These are phyloP conservation scores for Podarcis lilfordi DNA, from an alignment of 2,797 vertebrate species.

Conservation along the genomic window DNA sequence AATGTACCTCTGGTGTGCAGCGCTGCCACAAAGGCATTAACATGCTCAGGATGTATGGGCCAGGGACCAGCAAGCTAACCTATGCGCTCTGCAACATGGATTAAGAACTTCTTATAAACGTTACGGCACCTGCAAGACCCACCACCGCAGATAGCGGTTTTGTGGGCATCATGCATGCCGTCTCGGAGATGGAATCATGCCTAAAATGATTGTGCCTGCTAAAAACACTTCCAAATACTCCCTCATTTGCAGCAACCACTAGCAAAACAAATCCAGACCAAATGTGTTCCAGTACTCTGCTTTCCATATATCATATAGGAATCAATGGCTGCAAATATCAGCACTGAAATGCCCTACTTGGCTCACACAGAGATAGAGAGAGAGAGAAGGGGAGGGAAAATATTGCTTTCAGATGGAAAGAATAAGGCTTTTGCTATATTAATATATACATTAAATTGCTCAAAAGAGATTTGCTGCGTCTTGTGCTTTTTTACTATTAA, in stretches of 20 bases:
- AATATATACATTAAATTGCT: slow-evolving; percentile 66
- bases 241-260: neutral
- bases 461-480: slow-evolving; percentile 69
- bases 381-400: slow-evolving; percentile 5
- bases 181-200: neutral
- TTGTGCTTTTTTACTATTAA: slow-evolving; percentile 62
- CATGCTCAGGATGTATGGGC: neutral
- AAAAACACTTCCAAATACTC: slow-evolving; percentile 41
- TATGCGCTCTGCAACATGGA: neutral
- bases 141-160: neutral
- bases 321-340: slow-evolving; percentile 56
- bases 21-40: neutral
- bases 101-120: neutral
- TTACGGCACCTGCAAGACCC: neutral
- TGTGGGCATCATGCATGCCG: neutral
- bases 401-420: slow-evolving; percentile 61
- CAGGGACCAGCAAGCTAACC: neutral
- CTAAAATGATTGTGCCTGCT: neutral
- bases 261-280: slow-evolving; percentile 53
- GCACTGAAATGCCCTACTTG: slow-evolving; percentile 62
- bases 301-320: slow-evolving; percentile 61
- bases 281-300: slow-evolving; percentile 44
- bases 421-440: slow-evolving; percentile 63
- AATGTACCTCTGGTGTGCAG: neutral
- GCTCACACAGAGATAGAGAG: slow-evolving; percentile 40